These are phyloP conservation scores for Trematomus bernacchii DNA, from an alignment of 2,797 vertebrate species.

Conservation along the genomic window DNA sequence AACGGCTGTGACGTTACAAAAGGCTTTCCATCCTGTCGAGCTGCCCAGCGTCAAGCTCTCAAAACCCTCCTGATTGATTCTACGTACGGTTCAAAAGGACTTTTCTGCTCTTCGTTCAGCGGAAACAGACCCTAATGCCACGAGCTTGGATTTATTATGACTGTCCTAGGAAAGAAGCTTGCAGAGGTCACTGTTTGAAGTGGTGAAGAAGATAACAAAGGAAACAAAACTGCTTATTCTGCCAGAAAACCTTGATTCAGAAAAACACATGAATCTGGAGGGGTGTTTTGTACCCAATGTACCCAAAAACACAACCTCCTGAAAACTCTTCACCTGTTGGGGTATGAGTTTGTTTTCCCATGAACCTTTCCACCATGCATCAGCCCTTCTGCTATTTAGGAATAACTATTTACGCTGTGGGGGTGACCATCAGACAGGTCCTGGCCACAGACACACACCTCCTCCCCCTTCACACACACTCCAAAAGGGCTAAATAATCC, in stretches of 20 bases:
- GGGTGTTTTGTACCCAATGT: not conserved
- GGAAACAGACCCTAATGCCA: conserved; percentile 69
- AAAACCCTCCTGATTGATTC: conserved; percentile 73
- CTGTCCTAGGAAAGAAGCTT: conserved; percentile 22
- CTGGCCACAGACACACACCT: conserved; percentile 66
- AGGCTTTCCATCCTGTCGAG: conserved; percentile 58
- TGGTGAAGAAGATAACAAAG: not conserved
- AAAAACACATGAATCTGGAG: not conserved
- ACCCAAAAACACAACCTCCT: conserved; percentile 12
- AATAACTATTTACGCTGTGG: conserved; percentile 78
- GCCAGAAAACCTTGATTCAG: conserved; percentile 2
- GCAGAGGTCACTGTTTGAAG: conserved; percentile 16
- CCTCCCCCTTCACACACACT: conserved; percentile 50
- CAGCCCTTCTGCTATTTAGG: conserved; percentile 72
- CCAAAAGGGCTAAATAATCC: conserved; percentile 73
- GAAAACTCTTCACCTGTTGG: conserved; percentile 7
- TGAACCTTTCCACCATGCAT: conserved; percentile 30
- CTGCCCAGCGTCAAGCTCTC: conserved; percentile 53
- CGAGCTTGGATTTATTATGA: conserved; percentile 46
- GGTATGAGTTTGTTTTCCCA: conserved; percentile 66
- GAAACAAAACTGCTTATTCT: conserved; percentile 8
- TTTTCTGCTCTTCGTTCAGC: conserved; percentile 54
- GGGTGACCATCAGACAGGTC: conserved; percentile 79
- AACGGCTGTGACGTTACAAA: conserved; percentile 41
- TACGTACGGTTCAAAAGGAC: conserved; percentile 56